Percentiles rank a stretch among this genome's conserved stretches.
Conservation (phyloP, 2,888 invertebrate species). For the Nephrotoma guestfalica region DNA sequence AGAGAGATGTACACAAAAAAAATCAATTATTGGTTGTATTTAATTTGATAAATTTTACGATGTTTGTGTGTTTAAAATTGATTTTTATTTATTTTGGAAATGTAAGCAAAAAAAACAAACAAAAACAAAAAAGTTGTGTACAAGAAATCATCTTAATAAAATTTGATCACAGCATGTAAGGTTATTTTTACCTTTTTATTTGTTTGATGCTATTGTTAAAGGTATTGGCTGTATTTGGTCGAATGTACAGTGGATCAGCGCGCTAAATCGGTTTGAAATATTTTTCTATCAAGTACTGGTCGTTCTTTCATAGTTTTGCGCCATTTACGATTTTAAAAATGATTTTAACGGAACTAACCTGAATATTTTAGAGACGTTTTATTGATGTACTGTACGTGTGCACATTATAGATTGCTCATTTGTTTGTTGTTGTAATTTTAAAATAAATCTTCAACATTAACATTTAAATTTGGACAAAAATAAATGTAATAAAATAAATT, state of each 20-base stretch:
- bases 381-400: neutral
- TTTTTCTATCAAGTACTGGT: neutral
- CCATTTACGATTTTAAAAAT: no score
- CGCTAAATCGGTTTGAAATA: neutral
- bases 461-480: conserved; percentile 4
- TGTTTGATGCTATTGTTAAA: neutral
- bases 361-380: neutral
- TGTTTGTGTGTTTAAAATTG: neutral
- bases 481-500: conserved; percentile 1
- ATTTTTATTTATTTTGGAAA: neutral
- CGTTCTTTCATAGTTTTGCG: no score
- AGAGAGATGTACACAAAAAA: neutral
- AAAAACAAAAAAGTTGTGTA: neutral
- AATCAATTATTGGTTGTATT: neutral
- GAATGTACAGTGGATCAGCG: neutral
- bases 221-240: neutral
- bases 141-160: neutral
- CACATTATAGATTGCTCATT: neutral
- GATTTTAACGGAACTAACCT: neutral
- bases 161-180: neutral
- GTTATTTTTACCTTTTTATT: neutral
- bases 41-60: neutral
- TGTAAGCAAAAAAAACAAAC: neutral
- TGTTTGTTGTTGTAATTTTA: neutral
- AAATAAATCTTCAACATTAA: conserved; percentile 3